Base-by-base conservation (phyloP, 37 sponge, comb jelly and placozoan genomes). In the Tethya wilhelma region DNA sequence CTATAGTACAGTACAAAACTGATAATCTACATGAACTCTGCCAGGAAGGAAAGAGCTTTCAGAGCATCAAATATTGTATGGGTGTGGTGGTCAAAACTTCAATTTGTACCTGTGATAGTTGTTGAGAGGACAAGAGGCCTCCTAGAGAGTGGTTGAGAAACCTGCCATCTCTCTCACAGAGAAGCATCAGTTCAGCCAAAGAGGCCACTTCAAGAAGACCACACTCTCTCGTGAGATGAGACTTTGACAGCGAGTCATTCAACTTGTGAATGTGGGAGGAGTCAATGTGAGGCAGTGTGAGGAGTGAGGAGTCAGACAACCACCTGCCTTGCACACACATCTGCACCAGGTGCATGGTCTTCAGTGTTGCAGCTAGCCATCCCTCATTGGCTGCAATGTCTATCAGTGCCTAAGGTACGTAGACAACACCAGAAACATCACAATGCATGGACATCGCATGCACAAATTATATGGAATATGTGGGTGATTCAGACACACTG, bases 261-360 rank as follows among this genome's bases (percentile, higher is more conserved):
- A 91, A 59, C 37, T 57, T 64, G 0, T 22, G 68, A 12, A 93
- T 1, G 56, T 86, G 87, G 26, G 82, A 40, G 28, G 73, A 56
- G 0, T 88, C 78, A 0, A 98, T 39, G 69, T 87, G 79, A 42
- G 99, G 99, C 0, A 98, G 92, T 29, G 87, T 89, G 31, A 96
- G 86, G 31, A 98, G 81, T 11, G 92, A 88, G 36, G 82, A 43
- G 39, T 91, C 89, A 0, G 86, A 77, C 31, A 75, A 5, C 99
- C 99, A 98, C 32, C 92, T 63, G 2, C 88, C 99, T 44, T 98
- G 99, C 4, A 96, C 74, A 67, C 90, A 84, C 99, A 98, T 98
- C 86, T 98, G 96, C 4, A 98, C 77, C 37, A 96, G 69, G 38
- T 80, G 84, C 75, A 89, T 90, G 14, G 69, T 53, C 6, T 49